These are phyloP conservation scores for Resseliella maxima DNA, from an alignment of 2,888 invertebrate species.

Conservation along the genomic window DNA sequence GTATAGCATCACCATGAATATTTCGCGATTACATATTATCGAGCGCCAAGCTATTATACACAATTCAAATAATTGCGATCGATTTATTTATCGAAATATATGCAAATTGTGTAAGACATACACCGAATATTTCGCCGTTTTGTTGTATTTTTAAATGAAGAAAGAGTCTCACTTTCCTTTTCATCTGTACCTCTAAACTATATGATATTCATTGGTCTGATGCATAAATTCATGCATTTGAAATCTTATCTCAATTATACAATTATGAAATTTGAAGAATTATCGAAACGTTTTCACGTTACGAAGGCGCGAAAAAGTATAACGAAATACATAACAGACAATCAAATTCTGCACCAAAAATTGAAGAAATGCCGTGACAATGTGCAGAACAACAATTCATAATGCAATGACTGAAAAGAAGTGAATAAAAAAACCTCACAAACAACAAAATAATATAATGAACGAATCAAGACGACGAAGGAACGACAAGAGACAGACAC, in stretches of 20 bases:
- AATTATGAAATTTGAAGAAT: too few species aligned
- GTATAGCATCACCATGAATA: too few species aligned
- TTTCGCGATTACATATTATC: too few species aligned
- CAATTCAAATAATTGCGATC: background rate
- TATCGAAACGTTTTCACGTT: slow-evolving; percentile 17
- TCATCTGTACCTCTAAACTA: background rate
- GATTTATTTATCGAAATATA: too few species aligned
- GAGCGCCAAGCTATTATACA: too few species aligned
- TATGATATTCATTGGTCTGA: background rate
- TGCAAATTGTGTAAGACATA: too few species aligned
- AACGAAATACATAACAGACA: background rate
- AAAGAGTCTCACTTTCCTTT: background rate
- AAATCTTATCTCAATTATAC: background rate
- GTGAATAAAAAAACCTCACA: too few species aligned
- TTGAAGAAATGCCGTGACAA: slow-evolving; percentile 40
- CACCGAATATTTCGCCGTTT: too few species aligned
- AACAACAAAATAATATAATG: slow-evolving; percentile 35
- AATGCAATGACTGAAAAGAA: slow-evolving; percentile 36
- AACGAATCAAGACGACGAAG: slow-evolving; percentile 30
- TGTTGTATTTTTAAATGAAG: too few species aligned
- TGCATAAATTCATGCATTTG: background rate
- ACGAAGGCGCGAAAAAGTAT: background rate
- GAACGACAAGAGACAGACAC: slow-evolving; percentile 17
- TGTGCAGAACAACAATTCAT: slow-evolving; percentile 53
- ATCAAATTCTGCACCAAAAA: background rate